A percentile compares a stretch with the other conserved stretches of the same genome.
These are phyloP conservation scores for Micromussa lordhowensis DNA, from an alignment of 92 coral and sea anemone species.

Conservation along the genomic window DNA sequence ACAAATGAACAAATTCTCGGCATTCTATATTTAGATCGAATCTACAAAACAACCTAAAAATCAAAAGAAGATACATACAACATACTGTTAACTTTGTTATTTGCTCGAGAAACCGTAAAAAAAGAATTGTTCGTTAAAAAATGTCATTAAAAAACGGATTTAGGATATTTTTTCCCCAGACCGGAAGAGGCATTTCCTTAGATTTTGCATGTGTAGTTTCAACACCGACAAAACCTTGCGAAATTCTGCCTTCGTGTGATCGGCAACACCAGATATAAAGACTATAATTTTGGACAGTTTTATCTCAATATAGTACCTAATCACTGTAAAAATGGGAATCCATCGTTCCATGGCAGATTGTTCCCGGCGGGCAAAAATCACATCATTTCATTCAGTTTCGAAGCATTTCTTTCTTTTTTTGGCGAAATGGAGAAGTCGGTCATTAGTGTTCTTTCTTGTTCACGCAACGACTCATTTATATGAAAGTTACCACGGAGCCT, in stretches of 20 bases:
- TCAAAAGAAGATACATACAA: too few species aligned
- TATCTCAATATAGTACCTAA: background rate
- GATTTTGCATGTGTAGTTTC: background rate
- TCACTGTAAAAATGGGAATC: background rate
- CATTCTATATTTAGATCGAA: background rate
- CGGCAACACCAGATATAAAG: background rate
- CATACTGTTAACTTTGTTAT: too few species aligned
- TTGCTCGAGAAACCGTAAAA: background rate
- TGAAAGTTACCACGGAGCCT: background rate
- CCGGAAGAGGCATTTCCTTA: constrained; percentile 8
- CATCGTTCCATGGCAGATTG: background rate
- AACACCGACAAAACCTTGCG: background rate
- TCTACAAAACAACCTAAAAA: background rate
- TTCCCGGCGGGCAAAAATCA: background rate
- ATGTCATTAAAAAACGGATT: background rate
- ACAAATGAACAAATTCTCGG: background rate
- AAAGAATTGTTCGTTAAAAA: background rate
- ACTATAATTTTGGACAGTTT: background rate
- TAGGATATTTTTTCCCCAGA: background rate
- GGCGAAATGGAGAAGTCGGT: background rate
- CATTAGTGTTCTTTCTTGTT: background rate
- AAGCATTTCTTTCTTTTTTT: background rate
- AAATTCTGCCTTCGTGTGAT: background rate
- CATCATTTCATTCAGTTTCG: background rate
- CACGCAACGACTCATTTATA: background rate